Evolutionary conservation across 30 jellyfish, hydroid and myxozoan species (phyloP), one percentile per base, ranked within the genome.

Genomic region (Mastigias papua): DNA sequence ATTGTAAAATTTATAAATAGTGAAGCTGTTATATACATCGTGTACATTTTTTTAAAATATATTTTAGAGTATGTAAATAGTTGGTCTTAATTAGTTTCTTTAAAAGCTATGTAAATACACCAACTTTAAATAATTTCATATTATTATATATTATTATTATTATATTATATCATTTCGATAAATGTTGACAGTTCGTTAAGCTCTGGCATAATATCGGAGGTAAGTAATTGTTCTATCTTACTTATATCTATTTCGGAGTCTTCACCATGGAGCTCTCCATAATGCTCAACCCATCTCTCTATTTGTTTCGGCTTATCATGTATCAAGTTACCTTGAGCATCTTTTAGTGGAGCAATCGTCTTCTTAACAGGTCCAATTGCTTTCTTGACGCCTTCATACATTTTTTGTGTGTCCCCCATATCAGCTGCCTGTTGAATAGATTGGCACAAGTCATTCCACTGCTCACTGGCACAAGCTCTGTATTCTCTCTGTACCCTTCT

Each of bases 331-430:
- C 69, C 69, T 57, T 20, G 30, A 23, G 69, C 27, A 57, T 20
- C 27, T 23, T 57, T 20, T 23, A 57, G 69, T 57, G 69, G 69
- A 57, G 30, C 69, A 42, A 20, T 17, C 17, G 8, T 57, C 69
- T 23, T 20, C 69, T 16, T 57, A 23, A 23, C 69, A 16, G 69
- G 69, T 57, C 69, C 69, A 57, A 57, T 23, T 57, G 69, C 69
- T 23, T 57, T 57, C 69, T 23, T 57, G 30, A 28, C 84, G 32
- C 9, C 54, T 37, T 37, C 54, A 37, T 37, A 37, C 54, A 37
- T 37, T 37, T 37, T 37, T 11, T 37, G 5, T 37, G 54, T 37
- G 11, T 5, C 54, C 54, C 54, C 54, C 54, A 37, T 37, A 37
- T 37, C 54, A 37, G 54, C 54, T 37, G 54, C 54, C 5, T 37